Evolutionary conservation across 2,888 invertebrate species (phyloP).

Genomic region (Sepioteuthis lessoniana): DNA sequence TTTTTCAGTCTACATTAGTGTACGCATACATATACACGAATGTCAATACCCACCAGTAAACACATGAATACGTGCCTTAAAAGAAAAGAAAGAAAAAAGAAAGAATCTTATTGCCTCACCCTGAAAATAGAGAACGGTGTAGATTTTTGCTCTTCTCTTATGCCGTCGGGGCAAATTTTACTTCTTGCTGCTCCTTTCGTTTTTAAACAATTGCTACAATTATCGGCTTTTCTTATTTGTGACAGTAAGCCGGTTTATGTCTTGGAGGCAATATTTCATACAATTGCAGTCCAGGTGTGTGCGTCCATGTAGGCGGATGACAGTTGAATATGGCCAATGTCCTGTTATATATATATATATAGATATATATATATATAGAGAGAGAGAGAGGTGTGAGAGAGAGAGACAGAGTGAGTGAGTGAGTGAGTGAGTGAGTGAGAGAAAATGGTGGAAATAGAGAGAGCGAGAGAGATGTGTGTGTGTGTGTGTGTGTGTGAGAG

Average conservation of each 20-base stretch:
- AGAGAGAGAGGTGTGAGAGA: neutral
- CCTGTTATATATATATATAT: neutral
- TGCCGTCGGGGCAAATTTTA: neutral
- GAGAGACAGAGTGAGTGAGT: neutral
- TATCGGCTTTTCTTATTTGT: neutral
- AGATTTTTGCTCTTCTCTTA: neutral
- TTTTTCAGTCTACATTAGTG: no score
- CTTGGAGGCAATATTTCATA: neutral
- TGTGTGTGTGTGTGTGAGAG: no score
- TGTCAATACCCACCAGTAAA: no score
- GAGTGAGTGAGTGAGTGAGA: no score
- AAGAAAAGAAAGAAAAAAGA: neutral
- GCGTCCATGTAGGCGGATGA: neutral
- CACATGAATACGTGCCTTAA: no score
- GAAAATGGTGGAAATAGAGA: no score
- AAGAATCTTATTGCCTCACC: neutral
- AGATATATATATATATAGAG: neutral
- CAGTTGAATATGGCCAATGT: neutral
- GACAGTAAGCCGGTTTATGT: neutral
- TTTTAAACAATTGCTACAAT: neutral
- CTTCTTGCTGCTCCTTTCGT: neutral
- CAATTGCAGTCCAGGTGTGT: neutral
- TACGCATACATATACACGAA: no score
- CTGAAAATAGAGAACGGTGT: neutral
- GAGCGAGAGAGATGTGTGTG: no score